These are phyloP conservation scores for Nyctalus aviator DNA, from an alignment of 2,797 vertebrate species.

Conservation along the genomic window DNA sequence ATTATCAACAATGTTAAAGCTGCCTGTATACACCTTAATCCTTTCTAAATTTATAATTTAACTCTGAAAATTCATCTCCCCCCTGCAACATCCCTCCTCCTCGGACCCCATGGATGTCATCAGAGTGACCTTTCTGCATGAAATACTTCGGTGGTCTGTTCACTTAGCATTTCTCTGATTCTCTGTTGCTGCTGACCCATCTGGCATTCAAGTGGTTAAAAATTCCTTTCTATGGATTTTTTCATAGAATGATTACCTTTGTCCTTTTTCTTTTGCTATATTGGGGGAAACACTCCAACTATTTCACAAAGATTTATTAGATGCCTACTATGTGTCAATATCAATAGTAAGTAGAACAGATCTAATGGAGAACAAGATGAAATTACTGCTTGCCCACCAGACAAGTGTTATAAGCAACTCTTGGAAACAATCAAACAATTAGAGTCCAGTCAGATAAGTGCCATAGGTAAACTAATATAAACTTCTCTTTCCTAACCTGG, in stretches of 20 bases:
- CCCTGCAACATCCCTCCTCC: neutral
- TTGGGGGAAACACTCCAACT: neutral
- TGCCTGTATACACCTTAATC: rapidly evolving
- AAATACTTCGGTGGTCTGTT: neutral
- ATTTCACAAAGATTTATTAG: neutral
- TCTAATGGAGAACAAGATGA: neutral
- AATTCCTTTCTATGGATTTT: neutral
- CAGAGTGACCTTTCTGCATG: neutral
- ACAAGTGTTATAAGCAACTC: neutral
- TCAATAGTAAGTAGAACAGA: neutral
- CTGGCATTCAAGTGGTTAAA: neutral
- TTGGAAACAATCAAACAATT: neutral
- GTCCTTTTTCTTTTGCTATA: neutral
- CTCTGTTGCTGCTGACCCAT: neutral
- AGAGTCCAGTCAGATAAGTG: neutral
- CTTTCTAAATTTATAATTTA: neutral
- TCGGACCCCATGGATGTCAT: too few species aligned
- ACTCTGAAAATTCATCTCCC: neutral
- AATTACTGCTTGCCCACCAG: neutral
- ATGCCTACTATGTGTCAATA: neutral
- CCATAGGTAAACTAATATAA: neutral
- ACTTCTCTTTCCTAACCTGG: neutral
- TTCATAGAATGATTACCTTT: neutral
- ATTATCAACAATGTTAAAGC: neutral
- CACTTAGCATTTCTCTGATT: neutral